Evolutionary conservation across 2,888 invertebrate species (phyloP).

Genomic region (Leptinotarsa tumamoca): DNA sequence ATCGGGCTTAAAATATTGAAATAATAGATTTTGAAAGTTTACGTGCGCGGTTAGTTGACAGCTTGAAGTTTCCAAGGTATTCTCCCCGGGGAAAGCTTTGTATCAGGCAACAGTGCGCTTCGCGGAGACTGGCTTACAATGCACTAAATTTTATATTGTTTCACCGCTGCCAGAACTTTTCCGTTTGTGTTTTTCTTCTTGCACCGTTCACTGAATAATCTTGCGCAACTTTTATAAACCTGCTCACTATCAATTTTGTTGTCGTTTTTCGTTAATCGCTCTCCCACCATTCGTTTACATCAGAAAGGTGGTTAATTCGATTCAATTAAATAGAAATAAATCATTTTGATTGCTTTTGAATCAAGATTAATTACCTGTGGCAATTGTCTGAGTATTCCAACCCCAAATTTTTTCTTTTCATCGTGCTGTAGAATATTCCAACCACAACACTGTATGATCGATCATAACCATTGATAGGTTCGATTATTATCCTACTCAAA

Average conservation of each 20-base stretch:
- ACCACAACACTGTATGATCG: conserved; percentile 35
- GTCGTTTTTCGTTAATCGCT: conserved; percentile 36
- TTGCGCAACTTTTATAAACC: conserved; percentile 47
- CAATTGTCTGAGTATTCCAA: conserved; percentile 41
- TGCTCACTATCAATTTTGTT: conserved; percentile 47
- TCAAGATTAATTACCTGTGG: conserved; percentile 49
- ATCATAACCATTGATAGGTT: conserved; percentile 31
- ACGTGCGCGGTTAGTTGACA: conserved; percentile 33
- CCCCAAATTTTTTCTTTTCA: conserved; percentile 40
- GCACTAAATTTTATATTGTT: conserved; percentile 52
- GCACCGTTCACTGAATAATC: conserved; percentile 44
- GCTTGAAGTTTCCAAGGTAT: conserved; percentile 36
- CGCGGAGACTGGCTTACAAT: conserved; percentile 22
- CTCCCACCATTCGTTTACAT: conserved; percentile 36
- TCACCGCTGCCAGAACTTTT: conserved; percentile 48
- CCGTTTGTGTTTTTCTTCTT: conserved; percentile 42
- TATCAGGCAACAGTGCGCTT: conserved; percentile 6
- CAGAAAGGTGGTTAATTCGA: conserved; percentile 50
- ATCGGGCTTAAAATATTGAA: conserved; percentile 19
- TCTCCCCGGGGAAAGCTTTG: conserved; percentile 30
- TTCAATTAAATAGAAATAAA: conserved; percentile 53
- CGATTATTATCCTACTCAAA: no score
- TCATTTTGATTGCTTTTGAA: conserved; percentile 48
- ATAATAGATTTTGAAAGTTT: conserved; percentile 30
- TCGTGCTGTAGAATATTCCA: conserved; percentile 22